Evolutionary conservation across 2,888 invertebrate species (phyloP).

Genomic region (Xylota sylvarum): DNA sequence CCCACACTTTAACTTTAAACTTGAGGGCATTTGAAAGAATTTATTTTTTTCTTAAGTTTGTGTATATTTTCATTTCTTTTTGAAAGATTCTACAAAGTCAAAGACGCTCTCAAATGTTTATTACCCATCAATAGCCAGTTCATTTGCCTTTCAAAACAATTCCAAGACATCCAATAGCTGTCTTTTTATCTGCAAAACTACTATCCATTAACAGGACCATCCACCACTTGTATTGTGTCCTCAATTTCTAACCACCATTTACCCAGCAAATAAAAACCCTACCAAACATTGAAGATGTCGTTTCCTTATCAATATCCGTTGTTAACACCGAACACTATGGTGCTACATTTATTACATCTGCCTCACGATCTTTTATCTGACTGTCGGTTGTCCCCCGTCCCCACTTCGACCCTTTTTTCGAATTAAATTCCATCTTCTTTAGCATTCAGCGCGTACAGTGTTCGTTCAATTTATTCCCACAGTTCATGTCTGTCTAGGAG

Average conservation of each 20-base stretch:
- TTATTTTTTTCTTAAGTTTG: too few relatives aligned
- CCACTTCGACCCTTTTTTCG: constrained; percentile 19
- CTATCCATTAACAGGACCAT: constrained; percentile 1
- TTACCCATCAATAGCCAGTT: not conserved
- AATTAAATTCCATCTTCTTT: constrained; percentile 55
- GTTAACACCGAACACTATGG: constrained; percentile 39
- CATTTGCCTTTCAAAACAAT: not conserved
- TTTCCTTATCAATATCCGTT: constrained; percentile 43
- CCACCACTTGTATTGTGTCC: constrained; percentile 2
- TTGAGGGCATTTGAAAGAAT: too few relatives aligned
- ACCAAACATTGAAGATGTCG: constrained; percentile 16
- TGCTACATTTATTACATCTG: constrained; percentile 67
- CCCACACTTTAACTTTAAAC: too few relatives aligned
- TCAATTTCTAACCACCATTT: not conserved
- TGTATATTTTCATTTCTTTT: too few relatives aligned
- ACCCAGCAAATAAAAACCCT: constrained; percentile 6
- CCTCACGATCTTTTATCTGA: constrained; percentile 63
- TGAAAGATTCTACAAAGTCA: not conserved
- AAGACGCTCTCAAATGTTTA: not conserved
- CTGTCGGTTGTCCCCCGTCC: not conserved
- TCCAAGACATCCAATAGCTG: constrained; percentile 1
- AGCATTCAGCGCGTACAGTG: constrained; percentile 37
- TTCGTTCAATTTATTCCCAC: constrained; percentile 49
- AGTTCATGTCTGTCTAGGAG: constrained; percentile 29
- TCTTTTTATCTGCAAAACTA: constrained; percentile 5